Percentiles rank a stretch among this genome's conserved stretches.
Conservation (phyloP, 1,140 invertebrate species). For the Hirudo medicinalis region DNA sequence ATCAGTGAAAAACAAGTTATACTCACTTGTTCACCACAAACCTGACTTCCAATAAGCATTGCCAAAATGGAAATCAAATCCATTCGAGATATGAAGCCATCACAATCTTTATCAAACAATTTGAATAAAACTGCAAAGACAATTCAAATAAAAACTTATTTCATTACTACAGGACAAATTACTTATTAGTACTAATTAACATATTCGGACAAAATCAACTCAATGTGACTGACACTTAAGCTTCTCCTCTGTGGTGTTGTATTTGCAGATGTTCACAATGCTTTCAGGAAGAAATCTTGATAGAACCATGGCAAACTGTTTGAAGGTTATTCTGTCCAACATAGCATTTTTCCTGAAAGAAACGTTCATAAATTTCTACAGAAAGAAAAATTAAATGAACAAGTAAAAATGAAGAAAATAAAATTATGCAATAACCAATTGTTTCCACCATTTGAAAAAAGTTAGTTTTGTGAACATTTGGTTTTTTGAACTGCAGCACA, state of each 20-base stretch:
- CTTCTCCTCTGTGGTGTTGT: not conserved
- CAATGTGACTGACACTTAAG: not conserved
- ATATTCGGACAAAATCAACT: not conserved
- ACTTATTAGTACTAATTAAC: not conserved
- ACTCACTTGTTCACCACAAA: not conserved
- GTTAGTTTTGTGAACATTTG: too few species aligned
- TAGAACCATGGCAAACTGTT: slow-evolving; percentile 7
- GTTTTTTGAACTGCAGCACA: too few species aligned
- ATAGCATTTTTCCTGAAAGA: not conserved
- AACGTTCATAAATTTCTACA: not conserved
- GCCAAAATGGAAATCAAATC: slow-evolving; percentile 9
- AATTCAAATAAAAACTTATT: not conserved
- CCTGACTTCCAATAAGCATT: not conserved
- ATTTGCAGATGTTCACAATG: not conserved
- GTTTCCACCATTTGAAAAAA: not conserved
- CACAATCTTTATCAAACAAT: slow-evolving; percentile 13
- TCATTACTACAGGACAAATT: too few species aligned
- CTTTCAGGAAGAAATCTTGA: slow-evolving; percentile 11
- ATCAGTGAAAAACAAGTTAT: not conserved
- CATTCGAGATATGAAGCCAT: not conserved
- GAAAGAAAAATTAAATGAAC: not conserved
- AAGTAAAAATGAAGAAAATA: not conserved
- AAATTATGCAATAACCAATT: not conserved
- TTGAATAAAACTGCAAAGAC: slow-evolving; percentile 1
- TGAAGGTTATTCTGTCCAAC: slow-evolving; percentile 2